Conservation (phyloP, 2,797 vertebrate genomes). For the Miichthys miiuy region DNA sequence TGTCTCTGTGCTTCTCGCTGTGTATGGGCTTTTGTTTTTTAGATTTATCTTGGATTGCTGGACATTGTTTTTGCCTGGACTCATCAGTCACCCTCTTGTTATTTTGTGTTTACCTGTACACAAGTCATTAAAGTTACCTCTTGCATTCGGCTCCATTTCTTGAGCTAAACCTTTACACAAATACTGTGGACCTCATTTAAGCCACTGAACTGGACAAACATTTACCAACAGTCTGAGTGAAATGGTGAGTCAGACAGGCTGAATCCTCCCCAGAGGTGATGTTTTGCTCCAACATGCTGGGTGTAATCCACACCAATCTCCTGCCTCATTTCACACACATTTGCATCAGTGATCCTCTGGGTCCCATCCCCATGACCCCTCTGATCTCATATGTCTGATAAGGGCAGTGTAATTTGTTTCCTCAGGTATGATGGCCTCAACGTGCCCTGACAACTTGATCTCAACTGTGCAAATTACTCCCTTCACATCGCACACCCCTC, state of each 20-base stretch:
- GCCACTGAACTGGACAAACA: not conserved
- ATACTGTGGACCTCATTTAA: not conserved
- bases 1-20: too few species aligned
- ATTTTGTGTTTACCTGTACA: too few species aligned
- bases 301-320: constrained; percentile 48
- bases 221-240: not conserved
- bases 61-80: too few species aligned
- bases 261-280: constrained; percentile 39
- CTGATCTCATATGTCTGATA: constrained; percentile 33
- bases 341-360: constrained; percentile 45
- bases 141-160: too few species aligned
- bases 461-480: constrained; percentile 34
- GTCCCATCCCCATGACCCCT: not conserved
- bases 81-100: too few species aligned
- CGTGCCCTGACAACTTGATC: constrained; percentile 47
- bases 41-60: too few species aligned
- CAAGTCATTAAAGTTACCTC: too few species aligned
- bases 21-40: too few species aligned
- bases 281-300: constrained; percentile 45
- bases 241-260: constrained; percentile 1
- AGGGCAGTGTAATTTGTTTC: not conserved
- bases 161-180: not conserved
- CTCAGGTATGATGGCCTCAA: constrained; percentile 20
- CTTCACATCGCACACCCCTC: constrained; percentile 16
- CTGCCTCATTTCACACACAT: constrained; percentile 55